Evolutionary conservation across 2,113 vertebrate genomes (phyloP).

Genomic region (Marcusenius ussheri): DNA sequence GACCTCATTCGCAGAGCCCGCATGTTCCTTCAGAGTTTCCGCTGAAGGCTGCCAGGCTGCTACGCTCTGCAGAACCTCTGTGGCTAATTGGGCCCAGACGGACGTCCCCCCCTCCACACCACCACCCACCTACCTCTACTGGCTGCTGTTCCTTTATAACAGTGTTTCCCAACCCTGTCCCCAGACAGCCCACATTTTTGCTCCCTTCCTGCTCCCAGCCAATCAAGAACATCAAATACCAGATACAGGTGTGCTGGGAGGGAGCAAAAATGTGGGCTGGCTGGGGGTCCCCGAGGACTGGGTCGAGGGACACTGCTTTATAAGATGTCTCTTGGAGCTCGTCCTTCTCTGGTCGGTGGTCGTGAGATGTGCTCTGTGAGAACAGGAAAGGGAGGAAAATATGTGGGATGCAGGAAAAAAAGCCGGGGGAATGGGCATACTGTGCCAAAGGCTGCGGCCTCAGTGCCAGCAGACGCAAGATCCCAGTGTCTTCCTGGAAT

Average conservation of each 20-base stretch:
- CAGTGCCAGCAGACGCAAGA: neutral
- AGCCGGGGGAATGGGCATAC: neutral
- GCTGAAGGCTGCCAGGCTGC: neutral
- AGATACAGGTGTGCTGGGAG: neutral
- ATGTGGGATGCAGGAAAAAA: neutral
- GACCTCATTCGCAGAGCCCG: neutral
- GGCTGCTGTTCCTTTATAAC: neutral
- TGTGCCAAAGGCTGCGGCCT: neutral
- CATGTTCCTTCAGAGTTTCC: neutral
- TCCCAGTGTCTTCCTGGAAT: neutral
- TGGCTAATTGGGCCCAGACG: neutral
- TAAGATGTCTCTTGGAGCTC: neutral
- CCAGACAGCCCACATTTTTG: neutral
- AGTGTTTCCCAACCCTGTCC: neutral
- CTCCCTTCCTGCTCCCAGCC: neutral
- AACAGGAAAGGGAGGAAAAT: neutral
- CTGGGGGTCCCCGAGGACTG: neutral
- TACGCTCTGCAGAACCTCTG: neutral
- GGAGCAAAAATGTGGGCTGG: neutral
- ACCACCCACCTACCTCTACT: neutral
- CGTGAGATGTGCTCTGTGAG: neutral
- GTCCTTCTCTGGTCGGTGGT: neutral
- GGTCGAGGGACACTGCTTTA: neutral
- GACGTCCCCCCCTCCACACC: neutral
- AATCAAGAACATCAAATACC: too few relatives aligned